Evolutionary conservation across 2,888 invertebrate genomes (phyloP).

Genomic region (Ypsolopha sequella): DNA sequence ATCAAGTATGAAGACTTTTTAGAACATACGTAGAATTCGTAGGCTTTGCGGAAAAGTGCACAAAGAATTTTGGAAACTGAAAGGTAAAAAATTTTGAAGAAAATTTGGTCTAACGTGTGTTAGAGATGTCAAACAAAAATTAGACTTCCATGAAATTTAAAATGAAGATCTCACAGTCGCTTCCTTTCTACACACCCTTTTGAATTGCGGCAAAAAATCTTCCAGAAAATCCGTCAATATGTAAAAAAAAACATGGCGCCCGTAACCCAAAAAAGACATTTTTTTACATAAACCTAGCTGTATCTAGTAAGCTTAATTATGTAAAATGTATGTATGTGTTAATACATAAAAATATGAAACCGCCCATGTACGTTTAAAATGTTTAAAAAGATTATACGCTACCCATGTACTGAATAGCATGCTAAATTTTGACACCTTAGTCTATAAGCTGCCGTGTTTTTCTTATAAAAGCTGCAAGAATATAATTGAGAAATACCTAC

Average conservation of each 20-base stretch:
- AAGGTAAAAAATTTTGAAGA: neutral
- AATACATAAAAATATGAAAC: conserved; percentile 39
- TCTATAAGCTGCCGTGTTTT: conserved; percentile 4
- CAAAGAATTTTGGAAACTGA: neutral
- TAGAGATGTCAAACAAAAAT: neutral
- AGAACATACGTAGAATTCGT: neutral
- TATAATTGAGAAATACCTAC: too few relatives aligned
- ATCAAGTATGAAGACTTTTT: conserved; percentile 4
- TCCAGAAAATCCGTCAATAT: neutral
- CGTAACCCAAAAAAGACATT: conserved; percentile 8
- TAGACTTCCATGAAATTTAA: conserved; percentile 14
- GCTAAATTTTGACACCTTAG: conserved; percentile 8
- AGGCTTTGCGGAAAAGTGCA: conserved; percentile 1
- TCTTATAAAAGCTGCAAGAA: too few relatives aligned
- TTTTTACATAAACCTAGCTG: conserved; percentile 39
- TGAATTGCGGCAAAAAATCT: conserved; percentile 13
- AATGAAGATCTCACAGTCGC: conserved; percentile 19
- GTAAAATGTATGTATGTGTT: conserved; percentile 21
- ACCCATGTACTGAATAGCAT: conserved; percentile 30
- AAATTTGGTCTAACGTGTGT: neutral
- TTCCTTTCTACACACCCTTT: conserved; percentile 22
- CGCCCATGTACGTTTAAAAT: conserved; percentile 50
- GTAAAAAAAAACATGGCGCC: conserved; percentile 4
- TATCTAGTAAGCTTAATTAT: conserved; percentile 35
- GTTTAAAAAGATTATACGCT: conserved; percentile 13